Conservation (phyloP, 2,888 invertebrate species). For the Heteropelma amictum region DNA sequence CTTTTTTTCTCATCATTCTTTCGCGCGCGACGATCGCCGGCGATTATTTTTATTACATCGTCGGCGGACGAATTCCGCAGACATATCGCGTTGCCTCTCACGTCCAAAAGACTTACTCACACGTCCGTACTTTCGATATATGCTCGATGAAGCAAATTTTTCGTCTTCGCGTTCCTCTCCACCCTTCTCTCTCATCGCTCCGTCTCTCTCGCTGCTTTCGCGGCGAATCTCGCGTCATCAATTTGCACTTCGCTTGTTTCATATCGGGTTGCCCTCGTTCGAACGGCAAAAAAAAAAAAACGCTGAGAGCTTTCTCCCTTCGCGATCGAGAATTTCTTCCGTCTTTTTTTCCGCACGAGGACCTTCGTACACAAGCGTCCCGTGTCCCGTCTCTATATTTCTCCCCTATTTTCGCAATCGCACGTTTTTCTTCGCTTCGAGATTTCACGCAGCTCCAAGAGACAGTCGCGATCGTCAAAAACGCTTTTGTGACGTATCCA, state of each 20-base stretch:
- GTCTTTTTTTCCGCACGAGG: too few species aligned
- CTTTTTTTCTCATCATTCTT: conserved; percentile 14
- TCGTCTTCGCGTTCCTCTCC: too few species aligned
- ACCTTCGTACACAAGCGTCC: too few species aligned
- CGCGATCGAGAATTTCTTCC: not conserved
- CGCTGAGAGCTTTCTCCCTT: conserved; percentile 44
- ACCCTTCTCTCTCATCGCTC: too few species aligned
- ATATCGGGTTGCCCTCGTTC: conserved; percentile 72
- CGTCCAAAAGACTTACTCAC: conserved; percentile 70
- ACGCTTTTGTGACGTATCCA: too few species aligned
- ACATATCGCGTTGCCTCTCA: conserved; percentile 75
- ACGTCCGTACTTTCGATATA: conserved; percentile 46
- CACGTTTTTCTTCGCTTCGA: too few species aligned
- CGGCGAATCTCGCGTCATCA: conserved; percentile 66
- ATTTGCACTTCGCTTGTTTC: conserved; percentile 76
- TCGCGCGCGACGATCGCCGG: not conserved
- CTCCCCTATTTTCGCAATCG: too few species aligned
- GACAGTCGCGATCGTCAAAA: too few species aligned
- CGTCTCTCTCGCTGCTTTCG: too few species aligned
- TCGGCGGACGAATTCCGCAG: conserved; percentile 68
- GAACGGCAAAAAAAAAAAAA: conserved; percentile 63
- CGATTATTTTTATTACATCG: conserved; percentile 39
- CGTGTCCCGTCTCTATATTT: too few species aligned
- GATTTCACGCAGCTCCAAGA: too few species aligned
- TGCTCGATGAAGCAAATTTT: conserved; percentile 60